Evolutionary conservation across 2,888 invertebrate genomes (phyloP).

Genomic region (Oligia strigilis): DNA sequence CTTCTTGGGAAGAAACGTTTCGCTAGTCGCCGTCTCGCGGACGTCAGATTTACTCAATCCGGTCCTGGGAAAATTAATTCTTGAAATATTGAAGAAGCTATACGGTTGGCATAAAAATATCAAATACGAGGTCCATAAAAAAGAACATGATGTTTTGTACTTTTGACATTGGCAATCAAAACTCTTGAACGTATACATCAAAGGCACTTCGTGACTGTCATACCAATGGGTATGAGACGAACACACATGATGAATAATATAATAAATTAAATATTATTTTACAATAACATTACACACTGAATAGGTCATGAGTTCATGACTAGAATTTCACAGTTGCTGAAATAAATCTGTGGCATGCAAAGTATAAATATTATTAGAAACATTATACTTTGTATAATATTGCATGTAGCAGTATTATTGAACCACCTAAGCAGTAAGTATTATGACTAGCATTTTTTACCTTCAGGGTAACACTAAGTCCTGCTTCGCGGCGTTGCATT

Average conservation of each 20-base stretch:
- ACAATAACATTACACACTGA: constrained; percentile 32
- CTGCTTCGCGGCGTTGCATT: not conserved
- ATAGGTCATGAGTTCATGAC: constrained; percentile 5
- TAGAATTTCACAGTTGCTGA: constrained; percentile 41
- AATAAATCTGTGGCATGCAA: constrained; percentile 21
- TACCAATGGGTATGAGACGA: constrained; percentile 3
- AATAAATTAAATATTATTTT: constrained; percentile 38
- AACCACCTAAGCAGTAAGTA: not conserved
- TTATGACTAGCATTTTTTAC: constrained; percentile 3
- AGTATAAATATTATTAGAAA: constrained; percentile 34
- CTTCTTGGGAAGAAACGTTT: constrained; percentile 23
- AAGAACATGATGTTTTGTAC: constrained; percentile 13
- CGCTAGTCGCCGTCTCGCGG: constrained; percentile 7
- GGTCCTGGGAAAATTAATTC: constrained; percentile 8
- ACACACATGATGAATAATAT: constrained; percentile 16
- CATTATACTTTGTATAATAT: not conserved
- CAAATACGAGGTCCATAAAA: not conserved
- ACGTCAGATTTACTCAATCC: constrained; percentile 29
- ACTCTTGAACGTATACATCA: constrained; percentile 2
- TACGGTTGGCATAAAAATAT: constrained; percentile 19
- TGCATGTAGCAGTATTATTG: not conserved
- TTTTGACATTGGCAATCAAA: constrained; percentile 30
- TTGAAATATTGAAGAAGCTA: constrained; percentile 33
- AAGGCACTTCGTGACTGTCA: constrained; percentile 8
- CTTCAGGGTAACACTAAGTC: constrained; percentile 11